Conservation (phyloP, 2,888 invertebrate species). For the Thereva unica region DNA sequence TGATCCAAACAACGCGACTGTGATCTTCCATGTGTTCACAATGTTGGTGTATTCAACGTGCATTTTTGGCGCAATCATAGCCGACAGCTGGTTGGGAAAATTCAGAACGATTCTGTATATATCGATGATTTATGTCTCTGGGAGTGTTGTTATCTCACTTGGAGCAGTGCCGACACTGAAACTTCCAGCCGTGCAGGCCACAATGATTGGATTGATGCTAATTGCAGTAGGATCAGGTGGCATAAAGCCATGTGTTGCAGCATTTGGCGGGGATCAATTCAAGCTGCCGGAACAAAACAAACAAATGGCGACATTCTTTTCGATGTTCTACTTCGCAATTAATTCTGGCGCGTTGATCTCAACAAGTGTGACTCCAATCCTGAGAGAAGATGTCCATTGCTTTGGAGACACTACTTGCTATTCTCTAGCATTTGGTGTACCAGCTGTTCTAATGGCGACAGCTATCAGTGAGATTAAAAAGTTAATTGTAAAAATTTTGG, state of each 20-base stretch:
- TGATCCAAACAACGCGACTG: conserved; percentile 67
- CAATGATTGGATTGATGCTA: conserved; percentile 68
- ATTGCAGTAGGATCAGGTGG: conserved; percentile 80
- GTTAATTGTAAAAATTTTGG: conserved; percentile 49
- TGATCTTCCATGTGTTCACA: conserved; percentile 74
- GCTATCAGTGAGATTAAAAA: conserved; percentile 65
- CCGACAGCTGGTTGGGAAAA: conserved; percentile 80
- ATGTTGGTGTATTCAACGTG: conserved; percentile 78
- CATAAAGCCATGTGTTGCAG: conserved; percentile 80
- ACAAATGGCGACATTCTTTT: conserved; percentile 74
- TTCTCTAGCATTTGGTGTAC: conserved; percentile 76
- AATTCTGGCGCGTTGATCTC: conserved; percentile 73
- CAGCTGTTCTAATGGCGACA: conserved; percentile 71
- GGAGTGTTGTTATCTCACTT: conserved; percentile 68
- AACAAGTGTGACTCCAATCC: conserved; percentile 73
- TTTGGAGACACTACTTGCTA: conserved; percentile 70
- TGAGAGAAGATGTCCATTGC: conserved; percentile 70
- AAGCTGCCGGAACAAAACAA: conserved; percentile 64
- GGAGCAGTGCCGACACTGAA: conserved; percentile 62
- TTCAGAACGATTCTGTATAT: conserved; percentile 75
- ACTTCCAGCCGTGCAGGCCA: conserved; percentile 61
- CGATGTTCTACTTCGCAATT: conserved; percentile 73
- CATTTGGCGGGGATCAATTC: conserved; percentile 84
- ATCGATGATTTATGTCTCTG: conserved; percentile 72
- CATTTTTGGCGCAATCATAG: conserved; percentile 75